Base-by-base conservation (phyloP, 2,797 vertebrate species). In the Parotocinclus haroldoi region DNA sequence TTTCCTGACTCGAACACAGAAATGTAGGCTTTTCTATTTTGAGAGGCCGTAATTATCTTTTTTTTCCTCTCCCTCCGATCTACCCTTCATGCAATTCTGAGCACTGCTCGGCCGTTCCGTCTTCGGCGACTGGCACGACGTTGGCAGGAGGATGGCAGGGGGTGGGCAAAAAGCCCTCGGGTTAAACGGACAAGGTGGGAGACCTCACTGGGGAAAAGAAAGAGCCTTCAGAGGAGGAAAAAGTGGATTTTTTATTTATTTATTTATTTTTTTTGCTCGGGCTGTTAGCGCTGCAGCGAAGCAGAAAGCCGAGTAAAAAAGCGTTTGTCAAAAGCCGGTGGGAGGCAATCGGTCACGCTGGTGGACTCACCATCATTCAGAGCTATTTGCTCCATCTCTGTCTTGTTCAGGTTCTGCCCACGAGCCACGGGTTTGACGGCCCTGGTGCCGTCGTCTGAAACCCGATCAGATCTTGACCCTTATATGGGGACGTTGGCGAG, bases 11-110 rank as follows among this genome's bases (percentile, higher is more conserved):
- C 40, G 8, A 42, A 51, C 27, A 17, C 45, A 55, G 40, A 68
- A 76, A 76, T 64, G 16, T 64, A 61, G 63, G 68, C 68, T 66
- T 74, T 74, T 74, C 76, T 74, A 72, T 72, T 77, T 68, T 72
- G 66, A 74, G 76, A 62, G 61, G 58, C 54, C 48, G 16, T 69
- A 77, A 77, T 74, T 69, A 72, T 76, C 51, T 73, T 64, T 73
- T 13, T 73, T 64, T 73, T 13, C 7, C 9, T 12, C 18, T 10
- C 44, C 14, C 18, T 12, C 16, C 18, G 6, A 9, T 53, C 46
- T 36, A 50, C 13, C 12, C 49, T 42, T 10, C 10, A 40, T 36
- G 54, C 67, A 10, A 16, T 48, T 44, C 53, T 44, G 60, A 10
- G 3, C 39, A 55, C 54, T 12, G 1, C 11, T 58, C 14, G 12